Conservation (phyloP, 1,140 invertebrate genomes). For the Drosophila sp. region DNA sequence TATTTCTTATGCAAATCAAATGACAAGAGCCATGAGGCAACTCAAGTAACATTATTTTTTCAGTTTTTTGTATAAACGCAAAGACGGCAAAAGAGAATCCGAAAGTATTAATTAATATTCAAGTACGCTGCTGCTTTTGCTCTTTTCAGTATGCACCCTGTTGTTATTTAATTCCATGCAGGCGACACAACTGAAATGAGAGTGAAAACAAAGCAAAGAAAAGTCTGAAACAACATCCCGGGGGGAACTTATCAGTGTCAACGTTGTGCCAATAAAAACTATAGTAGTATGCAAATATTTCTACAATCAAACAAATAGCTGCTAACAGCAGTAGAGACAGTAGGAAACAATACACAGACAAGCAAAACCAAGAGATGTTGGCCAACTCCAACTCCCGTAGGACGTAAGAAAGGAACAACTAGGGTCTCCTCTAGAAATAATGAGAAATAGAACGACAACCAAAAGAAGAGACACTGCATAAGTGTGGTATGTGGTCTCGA, state of each 20-base stretch:
- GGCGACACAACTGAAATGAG: slow-evolving; percentile 17
- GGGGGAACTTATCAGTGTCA: slow-evolving; percentile 81
- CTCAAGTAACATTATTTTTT: slow-evolving; percentile 18
- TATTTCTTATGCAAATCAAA: slow-evolving; percentile 78
- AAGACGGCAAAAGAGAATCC: slow-evolving; percentile 18
- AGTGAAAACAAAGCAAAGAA: slow-evolving; percentile 11
- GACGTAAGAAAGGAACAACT: too few relatives aligned
- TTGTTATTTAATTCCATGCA: slow-evolving; percentile 70
- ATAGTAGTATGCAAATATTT: slow-evolving; percentile 80
- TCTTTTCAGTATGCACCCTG: slow-evolving; percentile 7
- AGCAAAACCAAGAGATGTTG: slow-evolving; percentile 45
- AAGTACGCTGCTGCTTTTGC: slow-evolving; percentile 37
- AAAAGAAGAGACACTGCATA: too few relatives aligned
- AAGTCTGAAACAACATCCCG: slow-evolving; percentile 36
- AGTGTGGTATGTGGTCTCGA: too few relatives aligned
- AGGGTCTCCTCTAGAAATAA: too few relatives aligned
- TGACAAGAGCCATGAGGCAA: slow-evolving; percentile 63
- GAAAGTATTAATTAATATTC: slow-evolving; percentile 57
- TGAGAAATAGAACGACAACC: too few relatives aligned
- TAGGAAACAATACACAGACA: slow-evolving; percentile 58
- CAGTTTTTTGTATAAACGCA: too few relatives aligned
- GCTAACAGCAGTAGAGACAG: slow-evolving; percentile 47
- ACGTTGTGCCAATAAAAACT: slow-evolving; percentile 83
- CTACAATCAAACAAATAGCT: slow-evolving; percentile 80
- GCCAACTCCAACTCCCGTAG: slow-evolving; percentile 60